A percentile compares a stretch with the other conserved stretches of the same genome.
phyloP scores from a whole-genome alignment of 2,797 vertebrate species.

The Rhabdophis nuchalis region DNA sequence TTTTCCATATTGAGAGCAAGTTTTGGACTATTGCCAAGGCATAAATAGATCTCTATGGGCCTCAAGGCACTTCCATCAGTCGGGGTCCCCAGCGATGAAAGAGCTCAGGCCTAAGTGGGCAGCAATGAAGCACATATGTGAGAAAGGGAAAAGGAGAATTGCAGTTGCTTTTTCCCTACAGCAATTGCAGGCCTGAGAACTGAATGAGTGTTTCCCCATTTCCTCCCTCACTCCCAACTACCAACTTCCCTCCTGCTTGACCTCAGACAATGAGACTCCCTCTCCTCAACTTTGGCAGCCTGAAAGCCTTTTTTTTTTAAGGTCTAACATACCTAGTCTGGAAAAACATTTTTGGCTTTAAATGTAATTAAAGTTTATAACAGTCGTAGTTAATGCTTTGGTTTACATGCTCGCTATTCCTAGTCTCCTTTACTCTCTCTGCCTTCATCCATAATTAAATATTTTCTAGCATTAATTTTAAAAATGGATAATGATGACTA shows the following conservation, averaged over 20 bases:
- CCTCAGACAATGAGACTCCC: background rate
- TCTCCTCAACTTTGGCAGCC: background rate
- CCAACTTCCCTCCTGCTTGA: background rate
- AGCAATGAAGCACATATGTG: background rate
- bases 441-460: background rate
- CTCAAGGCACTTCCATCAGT: background rate
- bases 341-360: background rate
- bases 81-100: background rate
- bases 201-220: background rate
- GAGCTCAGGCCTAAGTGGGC: background rate
- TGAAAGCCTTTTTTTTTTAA: background rate
- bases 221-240: background rate
- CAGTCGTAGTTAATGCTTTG: background rate
- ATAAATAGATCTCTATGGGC: background rate
- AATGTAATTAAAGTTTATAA: background rate
- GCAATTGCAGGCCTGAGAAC: background rate
- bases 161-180: background rate
- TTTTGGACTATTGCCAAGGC: background rate
- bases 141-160: background rate
- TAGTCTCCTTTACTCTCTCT: background rate
- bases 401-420: background rate
- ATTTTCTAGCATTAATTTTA: background rate
- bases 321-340: background rate
- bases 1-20: background rate
- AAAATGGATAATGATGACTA: background rate